These are phyloP conservation scores for Eumeta japonica DNA, from an alignment of 1,140 invertebrate species.

Conservation along the genomic window DNA sequence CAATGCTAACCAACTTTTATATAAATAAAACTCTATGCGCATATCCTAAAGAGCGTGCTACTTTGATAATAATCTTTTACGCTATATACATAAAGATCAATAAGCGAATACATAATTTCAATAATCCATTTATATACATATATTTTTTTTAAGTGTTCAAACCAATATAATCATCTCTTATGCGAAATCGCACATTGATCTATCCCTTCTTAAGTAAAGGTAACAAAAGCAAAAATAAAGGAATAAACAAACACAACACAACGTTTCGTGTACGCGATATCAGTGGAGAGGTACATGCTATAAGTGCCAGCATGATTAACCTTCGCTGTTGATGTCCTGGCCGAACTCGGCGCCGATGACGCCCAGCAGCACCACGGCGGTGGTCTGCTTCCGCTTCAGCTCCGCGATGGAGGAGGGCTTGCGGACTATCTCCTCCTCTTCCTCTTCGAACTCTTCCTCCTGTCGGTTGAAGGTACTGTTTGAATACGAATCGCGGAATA, in stretches of 20 bases:
- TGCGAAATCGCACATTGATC: no score
- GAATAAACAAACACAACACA: background rate
- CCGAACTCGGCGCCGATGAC: constrained; percentile 98
- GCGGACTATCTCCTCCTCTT: constrained; percentile 74
- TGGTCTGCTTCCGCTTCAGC: constrained; percentile 92
- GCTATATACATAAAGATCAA: no score
- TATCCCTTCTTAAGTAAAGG: no score
- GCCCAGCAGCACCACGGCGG: constrained; percentile 92
- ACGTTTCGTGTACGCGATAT: background rate
- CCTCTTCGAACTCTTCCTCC: constrained; percentile 82
- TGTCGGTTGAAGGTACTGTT: constrained; percentile 17
- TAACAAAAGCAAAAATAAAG: no score
- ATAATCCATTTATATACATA: no score
- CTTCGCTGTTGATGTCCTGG: constrained; percentile 76
- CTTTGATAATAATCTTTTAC: no score
- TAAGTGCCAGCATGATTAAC: constrained; percentile 19
- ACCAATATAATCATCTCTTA: no score
- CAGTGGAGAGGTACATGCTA: background rate
- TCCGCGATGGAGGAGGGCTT: constrained; percentile 84
- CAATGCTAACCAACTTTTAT: no score
- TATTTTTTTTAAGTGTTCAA: no score
- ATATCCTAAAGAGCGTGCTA: background rate
- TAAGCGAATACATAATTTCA: no score
- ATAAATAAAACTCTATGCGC: background rate
- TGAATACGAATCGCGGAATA: no score